Conservation (phyloP, 2,797 vertebrate species). For the Siniperca scherzeri region DNA sequence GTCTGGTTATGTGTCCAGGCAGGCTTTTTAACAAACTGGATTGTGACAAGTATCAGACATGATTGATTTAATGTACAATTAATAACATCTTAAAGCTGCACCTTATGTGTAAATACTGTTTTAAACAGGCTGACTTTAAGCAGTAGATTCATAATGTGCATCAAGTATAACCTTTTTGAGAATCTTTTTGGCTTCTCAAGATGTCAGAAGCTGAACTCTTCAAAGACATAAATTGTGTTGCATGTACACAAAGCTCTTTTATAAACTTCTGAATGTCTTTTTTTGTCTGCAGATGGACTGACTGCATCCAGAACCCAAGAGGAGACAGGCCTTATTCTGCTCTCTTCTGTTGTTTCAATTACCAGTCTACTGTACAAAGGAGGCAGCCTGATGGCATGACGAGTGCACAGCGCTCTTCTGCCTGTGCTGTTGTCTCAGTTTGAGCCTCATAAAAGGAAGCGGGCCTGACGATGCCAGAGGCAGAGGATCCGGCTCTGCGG, state of each 20-base stretch:
- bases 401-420: conserved; percentile 72
- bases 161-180: conserved; percentile 46
- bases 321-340: conserved; percentile 75
- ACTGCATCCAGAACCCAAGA: conserved; percentile 70
- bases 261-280: conserved; percentile 74
- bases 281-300: conserved; percentile 67
- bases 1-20: conserved; percentile 48
- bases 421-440: conserved; percentile 80
- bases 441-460: conserved; percentile 87
- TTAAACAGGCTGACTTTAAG: conserved; percentile 28
- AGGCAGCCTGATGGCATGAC: conserved; percentile 77
- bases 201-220: conserved; percentile 74
- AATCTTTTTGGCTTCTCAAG: conserved; percentile 45
- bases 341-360: conserved; percentile 82
- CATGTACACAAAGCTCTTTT: conserved; percentile 75
- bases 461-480: conserved; percentile 85
- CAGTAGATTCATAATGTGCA: neutral
- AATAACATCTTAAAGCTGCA: conserved; percentile 18
- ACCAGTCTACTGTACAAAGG: conserved; percentile 80
- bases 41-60: conserved; percentile 46
- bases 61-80: conserved; percentile 53
- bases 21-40: conserved; percentile 54
- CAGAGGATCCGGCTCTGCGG: conserved; percentile 75
- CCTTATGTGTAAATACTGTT: conserved; percentile 21
- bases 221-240: conserved; percentile 72